Evolutionary conservation across 2,888 invertebrate species (phyloP).

Genomic region (Temnothorax ravouxi): DNA sequence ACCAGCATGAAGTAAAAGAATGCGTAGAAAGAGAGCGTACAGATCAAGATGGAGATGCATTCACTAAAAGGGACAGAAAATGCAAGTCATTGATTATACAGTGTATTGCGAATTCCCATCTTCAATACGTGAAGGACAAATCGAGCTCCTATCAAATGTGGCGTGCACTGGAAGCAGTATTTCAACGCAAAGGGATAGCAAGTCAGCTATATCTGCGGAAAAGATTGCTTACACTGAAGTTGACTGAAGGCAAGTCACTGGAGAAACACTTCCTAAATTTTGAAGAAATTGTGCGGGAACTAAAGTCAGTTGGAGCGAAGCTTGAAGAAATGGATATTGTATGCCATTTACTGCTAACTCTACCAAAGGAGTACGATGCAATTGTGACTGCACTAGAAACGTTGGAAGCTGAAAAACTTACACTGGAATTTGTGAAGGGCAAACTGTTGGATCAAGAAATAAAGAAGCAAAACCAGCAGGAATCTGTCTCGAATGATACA

Average conservation of each 20-base stretch:
- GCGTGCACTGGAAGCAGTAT: neutral
- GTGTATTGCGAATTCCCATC: neutral
- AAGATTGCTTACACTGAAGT: neutral
- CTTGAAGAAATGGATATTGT: conserved; percentile 1
- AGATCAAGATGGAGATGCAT: neutral
- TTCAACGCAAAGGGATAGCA: neutral
- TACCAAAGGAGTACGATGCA: conserved; percentile 3
- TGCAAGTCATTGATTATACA: neutral
- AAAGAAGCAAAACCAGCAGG: neutral
- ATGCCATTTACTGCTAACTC: neutral
- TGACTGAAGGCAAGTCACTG: neutral
- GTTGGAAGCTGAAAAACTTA: neutral
- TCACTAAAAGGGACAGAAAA: neutral
- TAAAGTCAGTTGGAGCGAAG: neutral
- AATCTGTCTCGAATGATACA: neutral
- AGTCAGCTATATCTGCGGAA: neutral
- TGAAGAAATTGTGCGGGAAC: neutral
- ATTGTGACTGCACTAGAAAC: neutral
- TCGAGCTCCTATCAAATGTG: neutral
- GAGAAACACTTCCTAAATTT: neutral
- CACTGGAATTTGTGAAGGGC: neutral
- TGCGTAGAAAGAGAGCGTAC: neutral
- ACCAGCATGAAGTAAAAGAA: neutral
- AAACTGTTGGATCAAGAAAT: conserved; percentile 8
- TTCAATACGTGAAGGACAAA: neutral